Evolutionary conservation across 2,113 vertebrate species (phyloP).

Genomic region (Myxocyprinus asiaticus): DNA sequence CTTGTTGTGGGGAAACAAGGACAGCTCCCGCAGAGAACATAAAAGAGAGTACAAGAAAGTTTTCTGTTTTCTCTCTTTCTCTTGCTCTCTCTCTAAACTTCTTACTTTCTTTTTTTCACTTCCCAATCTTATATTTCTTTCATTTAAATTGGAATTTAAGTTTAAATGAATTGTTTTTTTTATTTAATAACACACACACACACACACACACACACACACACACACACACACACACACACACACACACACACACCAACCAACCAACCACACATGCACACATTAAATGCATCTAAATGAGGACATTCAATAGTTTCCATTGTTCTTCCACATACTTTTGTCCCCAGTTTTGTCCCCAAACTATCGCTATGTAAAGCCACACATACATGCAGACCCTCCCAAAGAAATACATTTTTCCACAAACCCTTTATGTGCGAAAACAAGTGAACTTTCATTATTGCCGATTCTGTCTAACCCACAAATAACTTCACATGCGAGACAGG

Average conservation of each 20-base stretch:
- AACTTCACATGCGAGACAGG: constrained; percentile 79
- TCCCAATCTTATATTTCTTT: neutral
- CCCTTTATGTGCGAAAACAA: constrained; percentile 58
- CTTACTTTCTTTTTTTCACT: neutral
- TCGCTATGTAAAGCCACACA: neutral
- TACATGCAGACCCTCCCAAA: neutral
- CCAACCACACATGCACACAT: too few species aligned
- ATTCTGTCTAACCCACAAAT: constrained; percentile 78
- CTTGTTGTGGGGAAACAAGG: constrained; percentile 46
- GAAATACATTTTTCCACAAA: constrained; percentile 61
- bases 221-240: too few species aligned
- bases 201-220: too few species aligned
- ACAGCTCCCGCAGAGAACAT: constrained; percentile 42
- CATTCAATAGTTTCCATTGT: too few species aligned
- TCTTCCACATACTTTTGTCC: too few species aligned
- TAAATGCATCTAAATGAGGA: too few species aligned
- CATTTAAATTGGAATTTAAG: too few species aligned
- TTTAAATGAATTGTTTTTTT: too few species aligned
- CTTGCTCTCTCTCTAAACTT: neutral
- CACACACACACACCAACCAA: too few species aligned
- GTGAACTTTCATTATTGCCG: constrained; percentile 81
- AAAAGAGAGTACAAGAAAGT: constrained; percentile 44
- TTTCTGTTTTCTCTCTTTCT: constrained; percentile 1
- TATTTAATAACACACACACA: too few species aligned
- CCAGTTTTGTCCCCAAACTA: too few species aligned